Base-by-base conservation (phyloP, 2,888 invertebrate genomes). In the Gymnocheta viridis region DNA sequence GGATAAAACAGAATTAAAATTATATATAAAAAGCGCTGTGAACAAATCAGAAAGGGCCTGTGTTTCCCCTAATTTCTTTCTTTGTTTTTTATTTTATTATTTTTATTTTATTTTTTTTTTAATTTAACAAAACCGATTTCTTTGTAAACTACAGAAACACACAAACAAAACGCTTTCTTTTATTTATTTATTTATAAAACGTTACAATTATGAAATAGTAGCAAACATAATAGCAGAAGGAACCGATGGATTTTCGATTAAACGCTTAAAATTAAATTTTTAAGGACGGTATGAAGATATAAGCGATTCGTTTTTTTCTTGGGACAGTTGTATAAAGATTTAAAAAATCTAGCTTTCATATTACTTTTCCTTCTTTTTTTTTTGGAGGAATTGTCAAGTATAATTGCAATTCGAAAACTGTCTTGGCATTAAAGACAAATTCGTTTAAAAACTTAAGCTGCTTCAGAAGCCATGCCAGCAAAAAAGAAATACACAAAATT, bases 131-230 rank as follows among this genome's bases (percentile, higher is more conserved):
- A 73, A 56, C 27, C 4, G 19, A 44, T 19, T 64, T 58, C 22
- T 62, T 58, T 69, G 60, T 64, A 54, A 70, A 54, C 35, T 64
- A 47, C 24, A 49, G 29, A 49, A 35, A 60, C 6, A 22, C 41
- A 44, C 38, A 69, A 58, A 70, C 24, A 64, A 79, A 56, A 56
- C 35, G 47, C 47, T 72, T 64, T 70, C 41, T 58, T 64, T 44
- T 66, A 47, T 29, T 77, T 79, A 72, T 64, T 79, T 62, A 77
- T 69, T 56, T 27, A 69, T 77, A 67, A 32, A 24, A 38, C 6
- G 19, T 77, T 51, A 41, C 12, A 67, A 60, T 67, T 47, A 56
- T 56, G 17, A 76, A 66, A 62, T 73, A 73, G 49, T 49, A 38
- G 27, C 62, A 27, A 51, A 47, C 49, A 10, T 49, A 49, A 64